Evolutionary conservation across 2,888 invertebrate species (phyloP).

Genomic region (Lampropteryx suffumata): DNA sequence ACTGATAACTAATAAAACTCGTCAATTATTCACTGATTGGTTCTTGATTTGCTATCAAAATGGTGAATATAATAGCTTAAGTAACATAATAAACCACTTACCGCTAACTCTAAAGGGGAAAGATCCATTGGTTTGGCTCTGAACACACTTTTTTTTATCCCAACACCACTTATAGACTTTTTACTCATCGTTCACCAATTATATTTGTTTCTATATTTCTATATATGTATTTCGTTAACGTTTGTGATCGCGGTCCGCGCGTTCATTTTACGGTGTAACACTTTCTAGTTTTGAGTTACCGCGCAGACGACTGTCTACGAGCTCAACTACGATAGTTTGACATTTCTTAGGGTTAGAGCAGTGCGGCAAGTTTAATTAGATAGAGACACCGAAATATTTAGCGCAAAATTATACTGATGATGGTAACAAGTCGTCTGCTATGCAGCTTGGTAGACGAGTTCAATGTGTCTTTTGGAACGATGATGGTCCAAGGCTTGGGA

Average conservation of each 20-base stretch:
- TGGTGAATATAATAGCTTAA: no score
- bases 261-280: conserved; percentile 48
- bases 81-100: conserved; percentile 16
- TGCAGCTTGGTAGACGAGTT: no score
- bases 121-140: conserved; percentile 14
- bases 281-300: conserved; percentile 34
- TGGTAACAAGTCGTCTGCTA: no score
- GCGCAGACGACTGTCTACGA: conserved; percentile 47
- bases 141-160: conserved; percentile 38
- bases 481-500: no score
- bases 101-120: conserved; percentile 21
- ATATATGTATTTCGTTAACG: not conserved
- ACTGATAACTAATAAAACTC: no score
- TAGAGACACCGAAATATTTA: conserved; percentile 36
- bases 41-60: no score
- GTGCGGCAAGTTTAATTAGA: conserved; percentile 44
- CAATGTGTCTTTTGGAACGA: no score
- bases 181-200: conserved; percentile 43
- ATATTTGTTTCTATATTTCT: not conserved
- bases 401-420: conserved; percentile 13
- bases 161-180: conserved; percentile 39
- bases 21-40: no score
- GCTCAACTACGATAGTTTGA: conserved; percentile 45
- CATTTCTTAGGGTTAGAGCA: conserved; percentile 46
- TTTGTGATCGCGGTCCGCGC: conserved; percentile 30